phyloP scores from a whole-genome alignment of 1,140 invertebrate genomes.

The Eciton burchellii region DNA sequence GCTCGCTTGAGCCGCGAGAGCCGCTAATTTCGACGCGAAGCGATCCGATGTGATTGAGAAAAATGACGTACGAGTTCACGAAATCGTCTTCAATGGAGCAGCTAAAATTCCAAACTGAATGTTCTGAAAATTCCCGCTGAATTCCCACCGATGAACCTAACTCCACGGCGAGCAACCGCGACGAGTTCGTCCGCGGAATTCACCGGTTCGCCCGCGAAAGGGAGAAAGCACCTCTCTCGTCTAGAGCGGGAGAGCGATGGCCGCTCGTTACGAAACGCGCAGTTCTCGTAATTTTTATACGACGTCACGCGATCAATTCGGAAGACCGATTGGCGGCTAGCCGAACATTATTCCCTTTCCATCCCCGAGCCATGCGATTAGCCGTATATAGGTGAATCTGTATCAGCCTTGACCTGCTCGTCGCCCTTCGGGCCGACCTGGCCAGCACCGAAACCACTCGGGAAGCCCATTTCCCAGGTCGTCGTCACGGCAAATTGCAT shows the following conservation, averaged over 20 bases:
- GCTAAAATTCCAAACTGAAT: too few species aligned
- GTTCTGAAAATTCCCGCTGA: too few species aligned
- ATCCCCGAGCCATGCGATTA: conserved; percentile 53
- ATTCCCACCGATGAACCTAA: too few species aligned
- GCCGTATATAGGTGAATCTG: conserved; percentile 36
- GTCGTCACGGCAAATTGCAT: conserved; percentile 71
- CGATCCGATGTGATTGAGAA: not conserved
- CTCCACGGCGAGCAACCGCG: not conserved
- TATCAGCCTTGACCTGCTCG: conserved; percentile 59
- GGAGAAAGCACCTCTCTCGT: not conserved
- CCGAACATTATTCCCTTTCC: conserved; percentile 30
- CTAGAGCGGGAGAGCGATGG: not conserved
- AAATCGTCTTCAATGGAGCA: not conserved
- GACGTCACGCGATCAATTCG: conserved; percentile 35
- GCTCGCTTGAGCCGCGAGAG: not conserved
- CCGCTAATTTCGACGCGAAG: too few species aligned
- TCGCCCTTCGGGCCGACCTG: conserved; percentile 38
- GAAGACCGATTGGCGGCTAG: conserved; percentile 11
- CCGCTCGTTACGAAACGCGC: not conserved
- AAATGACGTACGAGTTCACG: not conserved
- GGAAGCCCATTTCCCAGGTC: conserved; percentile 70
- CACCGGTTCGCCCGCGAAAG: not conserved
- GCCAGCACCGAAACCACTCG: conserved; percentile 63
- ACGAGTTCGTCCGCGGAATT: not conserved
- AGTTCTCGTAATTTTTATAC: conserved; percentile 3